These are phyloP conservation scores for Leucozona laternaria DNA, from an alignment of 2,888 invertebrate genomes.

Conservation along the genomic window DNA sequence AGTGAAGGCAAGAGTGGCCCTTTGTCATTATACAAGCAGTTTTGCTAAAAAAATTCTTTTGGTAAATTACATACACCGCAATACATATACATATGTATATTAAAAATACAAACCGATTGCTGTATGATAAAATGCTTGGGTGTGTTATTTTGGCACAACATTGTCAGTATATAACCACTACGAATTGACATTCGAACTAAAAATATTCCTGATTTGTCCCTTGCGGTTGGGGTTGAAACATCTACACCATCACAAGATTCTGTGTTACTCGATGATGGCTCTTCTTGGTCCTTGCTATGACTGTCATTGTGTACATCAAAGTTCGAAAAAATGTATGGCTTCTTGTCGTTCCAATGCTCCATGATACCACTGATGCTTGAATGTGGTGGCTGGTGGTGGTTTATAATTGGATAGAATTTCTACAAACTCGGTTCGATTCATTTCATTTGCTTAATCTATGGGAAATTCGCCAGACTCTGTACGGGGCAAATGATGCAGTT, in stretches of 20 bases:
- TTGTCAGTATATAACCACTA: too few relatives aligned
- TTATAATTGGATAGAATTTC: slow-evolving; percentile 85
- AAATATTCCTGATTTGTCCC: too few relatives aligned
- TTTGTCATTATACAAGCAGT: slow-evolving; percentile 93
- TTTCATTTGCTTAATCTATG: slow-evolving; percentile 90
- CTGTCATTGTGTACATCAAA: slow-evolving; percentile 76
- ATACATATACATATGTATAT: background rate
- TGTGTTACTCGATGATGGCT: background rate
- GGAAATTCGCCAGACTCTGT: slow-evolving; percentile 91
- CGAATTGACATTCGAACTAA: too few relatives aligned
- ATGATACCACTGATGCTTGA: too few relatives aligned
- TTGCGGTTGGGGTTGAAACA: background rate
- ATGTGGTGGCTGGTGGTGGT: too few relatives aligned
- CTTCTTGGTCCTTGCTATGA: slow-evolving; percentile 15
- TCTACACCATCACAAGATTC: background rate
- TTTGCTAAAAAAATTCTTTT: slow-evolving; percentile 63
- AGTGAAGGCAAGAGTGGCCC: slow-evolving; percentile 95
- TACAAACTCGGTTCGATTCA: slow-evolving; percentile 89
- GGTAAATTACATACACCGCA: background rate
- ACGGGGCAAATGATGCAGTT: slow-evolving; percentile 91
- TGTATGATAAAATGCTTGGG: slow-evolving; percentile 91
- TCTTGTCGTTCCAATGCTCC: too few relatives aligned
- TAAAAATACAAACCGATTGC: slow-evolving; percentile 86
- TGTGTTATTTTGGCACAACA: too few relatives aligned
- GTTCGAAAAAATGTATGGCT: too few relatives aligned